Base-by-base conservation (phyloP, 2,888 invertebrate species). In the Epirrhoe alternata region DNA sequence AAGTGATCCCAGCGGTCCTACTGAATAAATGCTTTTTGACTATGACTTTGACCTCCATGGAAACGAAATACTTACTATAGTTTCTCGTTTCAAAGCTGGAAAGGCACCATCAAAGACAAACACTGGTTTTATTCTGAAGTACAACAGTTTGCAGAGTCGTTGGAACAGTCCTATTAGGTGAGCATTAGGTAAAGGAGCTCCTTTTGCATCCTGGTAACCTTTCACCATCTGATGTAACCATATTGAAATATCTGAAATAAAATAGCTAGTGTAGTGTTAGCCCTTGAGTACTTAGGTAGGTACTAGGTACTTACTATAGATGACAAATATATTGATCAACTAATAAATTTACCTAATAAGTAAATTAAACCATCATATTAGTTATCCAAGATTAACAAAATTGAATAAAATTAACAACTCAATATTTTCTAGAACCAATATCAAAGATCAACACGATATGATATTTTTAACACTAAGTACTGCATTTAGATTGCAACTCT, bases 21-120 rank as follows among this genome's bases (percentile, higher is more conserved):
- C n/a, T n/a, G n/a, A n/a, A n/a, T n/a, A n/a, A n/a, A n/a, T n/a
- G n/a, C n/a, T n/a, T n/a, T n/a, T n/a, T n/a, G n/a, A n/a, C n/a
- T n/a, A n/a, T n/a, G n/a, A n/a, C n/a, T n/a, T n/a, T 5, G 6
- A 31, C 33, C 33, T 33, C 33, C 12, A 47, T 47, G 33, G 50
- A 58, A 35, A 50, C 12, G 17, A 17, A 58, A 54, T 33, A 52
- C 95, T 95, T 94, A 98, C 98, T 91, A 99, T 96, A 8, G 98
- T 99, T 90, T 98, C 97, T 78, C 95, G 96, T 90, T 99, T 99
- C 47, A 99, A 94, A 63, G 94, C 94, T 14, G 99, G 99, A 56
- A 98, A 97, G 50, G 96, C 97, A 30, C 99, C 99, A 94, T 99
- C 99, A 92, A 99, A 99, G 7, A 99, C 98, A 94, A 99, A 99